Evolutionary conservation across 2,797 vertebrate species (phyloP).

Genomic region (Catostomus latipinnis): DNA sequence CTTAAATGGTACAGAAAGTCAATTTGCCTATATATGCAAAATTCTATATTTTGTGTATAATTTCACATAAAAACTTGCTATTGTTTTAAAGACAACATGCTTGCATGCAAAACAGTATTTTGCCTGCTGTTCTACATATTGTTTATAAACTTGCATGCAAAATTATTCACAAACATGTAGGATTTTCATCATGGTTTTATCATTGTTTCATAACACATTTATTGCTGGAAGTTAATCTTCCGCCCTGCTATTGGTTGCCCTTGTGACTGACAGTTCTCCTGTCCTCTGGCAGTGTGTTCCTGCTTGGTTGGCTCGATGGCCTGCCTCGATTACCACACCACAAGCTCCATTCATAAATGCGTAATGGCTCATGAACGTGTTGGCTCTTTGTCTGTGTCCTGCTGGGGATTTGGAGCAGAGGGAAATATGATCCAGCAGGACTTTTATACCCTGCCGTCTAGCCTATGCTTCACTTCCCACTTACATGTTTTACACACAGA

Average conservation of each 20-base stretch:
- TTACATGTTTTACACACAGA: constrained; percentile 15
- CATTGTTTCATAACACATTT: neutral
- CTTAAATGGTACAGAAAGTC: too few relatives aligned
- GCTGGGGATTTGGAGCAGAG: constrained; percentile 50
- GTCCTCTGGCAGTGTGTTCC: constrained; percentile 21
- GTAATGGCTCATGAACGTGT: constrained; percentile 20
- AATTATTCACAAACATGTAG: neutral
- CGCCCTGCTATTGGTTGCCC: neutral
- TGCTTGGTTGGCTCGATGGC: constrained; percentile 7
- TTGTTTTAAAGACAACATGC: too few relatives aligned
- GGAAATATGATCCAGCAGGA: constrained; percentile 47
- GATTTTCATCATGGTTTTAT: neutral
- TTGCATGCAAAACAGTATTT: too few relatives aligned
- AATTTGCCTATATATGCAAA: neutral
- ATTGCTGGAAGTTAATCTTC: neutral
- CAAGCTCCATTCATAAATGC: constrained; percentile 37
- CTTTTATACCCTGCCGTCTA: constrained; percentile 36
- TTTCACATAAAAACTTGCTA: neutral
- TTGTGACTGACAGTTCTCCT: constrained; percentile 22
- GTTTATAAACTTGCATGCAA: neutral
- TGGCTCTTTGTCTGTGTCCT: constrained; percentile 33
- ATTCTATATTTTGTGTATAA: neutral
- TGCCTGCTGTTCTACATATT: neutral
- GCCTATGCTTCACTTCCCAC: constrained; percentile 40
- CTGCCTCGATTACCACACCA: constrained; percentile 16